Base-by-base conservation (phyloP, 23 tunicate genomes). In the Aplidium turbinatum region DNA sequence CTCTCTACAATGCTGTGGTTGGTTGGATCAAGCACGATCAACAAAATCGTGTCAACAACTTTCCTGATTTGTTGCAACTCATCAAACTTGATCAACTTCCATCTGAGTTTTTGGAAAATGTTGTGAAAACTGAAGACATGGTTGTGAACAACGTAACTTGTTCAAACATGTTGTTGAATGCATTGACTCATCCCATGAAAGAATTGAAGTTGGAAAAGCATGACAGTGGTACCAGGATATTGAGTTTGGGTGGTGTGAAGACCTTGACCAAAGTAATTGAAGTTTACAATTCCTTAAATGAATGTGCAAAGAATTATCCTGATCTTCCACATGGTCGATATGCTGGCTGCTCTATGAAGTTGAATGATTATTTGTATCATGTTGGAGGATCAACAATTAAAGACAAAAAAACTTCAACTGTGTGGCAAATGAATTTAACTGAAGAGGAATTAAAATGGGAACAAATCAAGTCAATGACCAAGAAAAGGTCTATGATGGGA, bases 21-120 rank as follows among this genome's bases (percentile, higher is more conserved):
- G 5, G 38, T 4, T 60, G 67, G 67, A 60, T 22, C 3, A 60
- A 60, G 36, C 67, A 60, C 31, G 67, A 25, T 6, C 38, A 24
- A 60, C 19, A 60, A 4, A 22, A 19, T 3, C 67, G 67, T 3
- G 11, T 4, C 11, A 4, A 4, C 3, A 38, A 60, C 3, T 60
- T 60, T 60, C 7, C 21, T 4, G n/a, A 29, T n/a, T 60, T 60
- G 67, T 60, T 60, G 29, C 67, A 30, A 30, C n/a, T 60, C 38
- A n/a, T 60, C 9, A 60, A 60, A 4, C 67, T 60, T 11, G 35
- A 30, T 6, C 9, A 30, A 25, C 35, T 60, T 4, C 67, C 67
- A 24, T 4, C 13, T 24, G 67, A 60, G 29, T 60, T 27, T 28
- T 28, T 60, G 67, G 6, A 28, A 6, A 27, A 6, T 60, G 35